Evolutionary conservation across 2,797 vertebrate genomes (phyloP), one percentile per base, ranked within the genome.

Genomic region (Parauchenoglanis punctatus): DNA sequence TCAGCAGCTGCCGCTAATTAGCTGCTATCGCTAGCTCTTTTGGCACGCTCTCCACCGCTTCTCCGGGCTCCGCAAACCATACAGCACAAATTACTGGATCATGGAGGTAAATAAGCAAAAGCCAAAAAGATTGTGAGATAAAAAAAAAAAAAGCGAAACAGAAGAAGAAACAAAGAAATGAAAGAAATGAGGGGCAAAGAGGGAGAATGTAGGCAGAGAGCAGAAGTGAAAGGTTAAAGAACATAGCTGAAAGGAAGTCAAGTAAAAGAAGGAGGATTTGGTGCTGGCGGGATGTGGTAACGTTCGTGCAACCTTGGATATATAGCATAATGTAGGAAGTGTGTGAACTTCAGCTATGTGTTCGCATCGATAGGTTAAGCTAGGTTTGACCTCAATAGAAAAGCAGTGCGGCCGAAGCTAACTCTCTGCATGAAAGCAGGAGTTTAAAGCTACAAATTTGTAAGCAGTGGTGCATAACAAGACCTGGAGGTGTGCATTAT

Each of bases 1-100:
- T 94, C 94, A 96, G 96, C 96, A 98, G 96, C 96, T 97, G 97
- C 91, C 95, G 94, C 95, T 95, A 95, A 96, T 96, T 97, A 97
- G 96, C 95, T 91, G 92, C 96, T 95, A 96, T 95, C 93, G 94
- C 95, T 91, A 94, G 94, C 93, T 94, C 92, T 96, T 96, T 96
- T 95, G 96, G 96, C 94, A 96, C 93, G 92, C 93, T 91, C 93
- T 91, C 93, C 81, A 85, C 92, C 84, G 91, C 92, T 93, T 95
- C 92, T 93, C 91, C 91, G 91, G 90, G 93, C 93, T 94, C 91
- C 91, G 89, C 91, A 88, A 89, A 94, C 95, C 88, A 87, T 90
- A 94, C 49, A 95, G 93, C 87, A 92, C 17, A 91, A 96, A 95
- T 95, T 93, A 95, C 93, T 94, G 93, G 94, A 95, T 93, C 93